Conservation (phyloP, 2,113 vertebrate genomes). For the Aptenodytes patagonicus region DNA sequence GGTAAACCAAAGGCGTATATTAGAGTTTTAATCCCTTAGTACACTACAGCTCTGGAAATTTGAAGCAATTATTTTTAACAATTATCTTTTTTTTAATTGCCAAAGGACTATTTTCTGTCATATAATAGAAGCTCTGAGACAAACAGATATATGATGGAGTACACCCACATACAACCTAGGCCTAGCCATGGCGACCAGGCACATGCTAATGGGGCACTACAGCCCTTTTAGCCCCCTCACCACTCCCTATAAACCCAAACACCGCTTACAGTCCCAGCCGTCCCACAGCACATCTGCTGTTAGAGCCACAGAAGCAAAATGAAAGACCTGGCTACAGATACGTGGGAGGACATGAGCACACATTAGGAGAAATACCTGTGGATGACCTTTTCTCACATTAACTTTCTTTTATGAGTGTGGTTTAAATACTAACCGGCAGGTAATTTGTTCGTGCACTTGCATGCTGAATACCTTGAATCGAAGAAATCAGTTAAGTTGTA, state of each 20-base stretch:
- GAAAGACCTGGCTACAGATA: not conserved
- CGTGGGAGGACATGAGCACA: not conserved
- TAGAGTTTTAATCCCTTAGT: not conserved
- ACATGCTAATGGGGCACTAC: accelerated
- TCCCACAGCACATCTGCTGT: accelerated
- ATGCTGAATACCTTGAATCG: not conserved
- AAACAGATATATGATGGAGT: not conserved
- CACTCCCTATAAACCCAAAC: not conserved
- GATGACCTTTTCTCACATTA: not conserved
- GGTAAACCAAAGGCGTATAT: not conserved
- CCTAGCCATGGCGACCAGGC: not conserved
- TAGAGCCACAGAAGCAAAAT: not conserved
- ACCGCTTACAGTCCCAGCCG: not conserved
- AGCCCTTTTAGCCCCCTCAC: not conserved
- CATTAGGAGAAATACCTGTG: not conserved
- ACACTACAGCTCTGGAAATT: not conserved
- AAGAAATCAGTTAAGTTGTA: not conserved
- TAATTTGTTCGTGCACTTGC: not conserved
- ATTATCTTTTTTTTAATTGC: not conserved
- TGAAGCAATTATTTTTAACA: not conserved
- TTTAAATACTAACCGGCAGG: slow-evolving; percentile 28
- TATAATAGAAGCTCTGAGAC: not conserved
- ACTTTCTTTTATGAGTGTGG: not conserved
- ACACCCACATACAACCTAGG: accelerated
- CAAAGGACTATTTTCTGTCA: not conserved